These are phyloP conservation scores for Diorhabda sublineata DNA, from an alignment of 1,140 invertebrate genomes.

Conservation along the genomic window DNA sequence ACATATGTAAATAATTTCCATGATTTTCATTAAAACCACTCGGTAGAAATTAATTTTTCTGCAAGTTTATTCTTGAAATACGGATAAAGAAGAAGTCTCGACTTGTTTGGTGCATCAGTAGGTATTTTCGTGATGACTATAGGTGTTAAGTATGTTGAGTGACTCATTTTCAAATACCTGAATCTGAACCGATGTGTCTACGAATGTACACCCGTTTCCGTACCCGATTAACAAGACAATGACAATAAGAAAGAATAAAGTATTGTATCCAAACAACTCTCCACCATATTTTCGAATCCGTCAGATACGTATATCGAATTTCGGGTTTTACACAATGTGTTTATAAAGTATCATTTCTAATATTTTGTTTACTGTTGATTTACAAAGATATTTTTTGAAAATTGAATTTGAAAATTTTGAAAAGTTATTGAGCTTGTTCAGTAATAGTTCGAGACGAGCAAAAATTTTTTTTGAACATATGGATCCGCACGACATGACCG, in stretches of 20 bases:
- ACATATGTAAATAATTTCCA: background rate
- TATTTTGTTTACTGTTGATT: too few species aligned
- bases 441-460: too few species aligned
- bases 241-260: background rate
- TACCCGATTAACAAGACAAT: background rate
- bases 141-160: background rate
- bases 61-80: background rate
- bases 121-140: background rate
- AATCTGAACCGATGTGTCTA: background rate
- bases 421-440: too few species aligned
- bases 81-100: background rate
- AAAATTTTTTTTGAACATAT: too few species aligned
- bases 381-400: too few species aligned
- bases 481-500: too few species aligned
- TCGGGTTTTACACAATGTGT: too few species aligned
- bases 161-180: background rate
- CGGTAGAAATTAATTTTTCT: background rate
- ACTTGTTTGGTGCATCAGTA: background rate
- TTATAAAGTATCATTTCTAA: too few species aligned
- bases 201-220: background rate
- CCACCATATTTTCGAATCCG: background rate
- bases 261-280: background rate
- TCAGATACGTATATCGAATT: too few species aligned
- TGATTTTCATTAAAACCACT: background rate
- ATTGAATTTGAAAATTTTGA: too few species aligned